phyloP scores from a whole-genome alignment of 1,140 invertebrate genomes.

The Frieseomelitta varia region DNA sequence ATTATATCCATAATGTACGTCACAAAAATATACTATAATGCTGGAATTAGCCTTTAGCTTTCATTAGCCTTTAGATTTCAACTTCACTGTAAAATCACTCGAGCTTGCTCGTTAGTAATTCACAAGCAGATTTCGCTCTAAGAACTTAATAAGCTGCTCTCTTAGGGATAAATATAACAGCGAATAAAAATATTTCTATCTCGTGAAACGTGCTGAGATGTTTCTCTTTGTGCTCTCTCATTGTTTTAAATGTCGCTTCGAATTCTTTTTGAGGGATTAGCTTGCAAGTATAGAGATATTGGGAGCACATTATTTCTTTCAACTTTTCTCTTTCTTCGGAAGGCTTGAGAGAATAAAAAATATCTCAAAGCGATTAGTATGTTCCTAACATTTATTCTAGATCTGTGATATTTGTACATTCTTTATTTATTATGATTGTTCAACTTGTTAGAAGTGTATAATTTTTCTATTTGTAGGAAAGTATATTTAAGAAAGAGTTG shows the following conservation, averaged over 20 bases:
- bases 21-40: too few relatives aligned
- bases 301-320: not conserved
- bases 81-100: not conserved
- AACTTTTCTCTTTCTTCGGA: not conserved
- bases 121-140: not conserved
- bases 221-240: slow-evolving; percentile 37
- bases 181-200: slow-evolving; percentile 16
- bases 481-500: too few relatives aligned
- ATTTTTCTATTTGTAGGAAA: too few relatives aligned
- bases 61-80: not conserved
- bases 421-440: too few relatives aligned
- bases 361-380: not conserved
- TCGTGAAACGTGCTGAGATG: not conserved
- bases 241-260: slow-evolving; percentile 40
- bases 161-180: slow-evolving; percentile 32
- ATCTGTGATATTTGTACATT: too few relatives aligned
- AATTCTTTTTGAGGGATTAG: slow-evolving; percentile 50
- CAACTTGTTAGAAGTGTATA: too few relatives aligned
- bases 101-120: not conserved
- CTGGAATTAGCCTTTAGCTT: not conserved
- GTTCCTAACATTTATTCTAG: too few relatives aligned
- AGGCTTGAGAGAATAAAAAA: not conserved
- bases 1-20: not conserved
- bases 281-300: not conserved
- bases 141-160: slow-evolving; percentile 35